These are phyloP conservation scores for Zeus faber DNA, from an alignment of 2,113 vertebrate genomes.

Conservation along the genomic window DNA sequence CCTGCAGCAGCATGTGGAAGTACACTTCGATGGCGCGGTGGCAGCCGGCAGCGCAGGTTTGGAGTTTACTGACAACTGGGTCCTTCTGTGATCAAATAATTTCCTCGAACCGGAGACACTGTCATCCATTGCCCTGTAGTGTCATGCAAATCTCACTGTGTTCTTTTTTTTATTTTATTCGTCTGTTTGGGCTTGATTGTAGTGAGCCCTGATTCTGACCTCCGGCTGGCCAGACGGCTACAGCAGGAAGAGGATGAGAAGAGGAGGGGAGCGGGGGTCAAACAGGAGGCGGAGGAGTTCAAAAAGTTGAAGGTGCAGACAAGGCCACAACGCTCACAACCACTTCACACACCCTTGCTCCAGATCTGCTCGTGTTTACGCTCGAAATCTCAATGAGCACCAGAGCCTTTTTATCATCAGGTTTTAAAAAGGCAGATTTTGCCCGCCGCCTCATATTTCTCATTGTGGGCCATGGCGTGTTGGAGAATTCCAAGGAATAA, in stretches of 20 bases:
- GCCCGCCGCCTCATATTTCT: neutral
- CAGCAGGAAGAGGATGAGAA: constrained; percentile 81
- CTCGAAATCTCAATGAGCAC: too few relatives aligned
- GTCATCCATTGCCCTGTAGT: neutral
- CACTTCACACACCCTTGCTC: neutral
- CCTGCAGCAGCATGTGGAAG: constrained; percentile 87
- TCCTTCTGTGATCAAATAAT: neutral
- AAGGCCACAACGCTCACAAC: neutral
- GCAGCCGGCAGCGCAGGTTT: constrained; percentile 18
- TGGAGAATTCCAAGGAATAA: neutral
- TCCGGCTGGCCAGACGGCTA: constrained; percentile 78
- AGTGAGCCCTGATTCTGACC: constrained; percentile 63
- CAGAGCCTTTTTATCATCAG: too few relatives aligned
- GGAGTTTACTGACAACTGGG: neutral
- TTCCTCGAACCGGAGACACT: neutral
- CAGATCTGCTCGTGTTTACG: neutral
- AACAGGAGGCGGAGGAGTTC: constrained; percentile 81
- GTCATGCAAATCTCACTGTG: neutral
- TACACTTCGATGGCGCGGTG: constrained; percentile 77
- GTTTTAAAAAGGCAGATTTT: too few relatives aligned
- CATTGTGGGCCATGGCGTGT: neutral
- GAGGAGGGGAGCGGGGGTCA: constrained; percentile 70
- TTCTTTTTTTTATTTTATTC: neutral
- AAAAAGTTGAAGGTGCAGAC: constrained; percentile 84
- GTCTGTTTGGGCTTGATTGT: neutral